Evolutionary conservation across 2,888 invertebrate species (phyloP).

Genomic region (Erebia palarica): DNA sequence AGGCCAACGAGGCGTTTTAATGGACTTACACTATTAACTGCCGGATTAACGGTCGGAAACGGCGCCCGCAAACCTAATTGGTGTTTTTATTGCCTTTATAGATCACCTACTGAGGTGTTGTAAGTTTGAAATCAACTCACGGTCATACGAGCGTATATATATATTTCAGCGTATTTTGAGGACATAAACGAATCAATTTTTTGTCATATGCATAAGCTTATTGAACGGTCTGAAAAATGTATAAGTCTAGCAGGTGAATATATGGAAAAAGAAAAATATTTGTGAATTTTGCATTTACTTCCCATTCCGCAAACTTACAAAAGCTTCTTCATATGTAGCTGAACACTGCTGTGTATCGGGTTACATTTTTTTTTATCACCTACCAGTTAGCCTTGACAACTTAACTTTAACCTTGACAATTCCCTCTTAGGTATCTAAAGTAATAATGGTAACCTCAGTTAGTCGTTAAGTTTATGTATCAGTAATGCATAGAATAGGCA

Average conservation of each 20-base stretch:
- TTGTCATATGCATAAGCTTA: no score
- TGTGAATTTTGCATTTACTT: no score
- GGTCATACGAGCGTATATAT: background rate
- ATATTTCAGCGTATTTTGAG: no score
- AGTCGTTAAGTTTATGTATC: background rate
- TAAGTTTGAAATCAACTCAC: conserved; percentile 23
- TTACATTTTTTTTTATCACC: background rate
- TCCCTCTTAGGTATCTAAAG: background rate
- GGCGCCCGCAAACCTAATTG: conserved; percentile 38
- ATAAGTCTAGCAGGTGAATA: no score
- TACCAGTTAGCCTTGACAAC: no score
- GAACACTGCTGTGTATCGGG: background rate
- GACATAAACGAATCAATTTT: no score
- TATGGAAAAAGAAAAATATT: no score
- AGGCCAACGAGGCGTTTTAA: conserved; percentile 39
- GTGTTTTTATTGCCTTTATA: conserved; percentile 39
- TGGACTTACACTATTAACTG: conserved; percentile 41
- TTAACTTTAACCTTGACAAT: no score
- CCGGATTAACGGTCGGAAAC: conserved; percentile 37
- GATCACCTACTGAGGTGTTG: conserved; percentile 37
- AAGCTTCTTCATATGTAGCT: background rate
- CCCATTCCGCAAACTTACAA: no score
- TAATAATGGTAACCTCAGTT: background rate
- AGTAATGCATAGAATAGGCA: background rate
- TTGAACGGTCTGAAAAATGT: no score